Percentiles rank a stretch among this genome's conserved stretches.
Conservation (phyloP, 2,888 invertebrate genomes). For the Dione vanillae region DNA sequence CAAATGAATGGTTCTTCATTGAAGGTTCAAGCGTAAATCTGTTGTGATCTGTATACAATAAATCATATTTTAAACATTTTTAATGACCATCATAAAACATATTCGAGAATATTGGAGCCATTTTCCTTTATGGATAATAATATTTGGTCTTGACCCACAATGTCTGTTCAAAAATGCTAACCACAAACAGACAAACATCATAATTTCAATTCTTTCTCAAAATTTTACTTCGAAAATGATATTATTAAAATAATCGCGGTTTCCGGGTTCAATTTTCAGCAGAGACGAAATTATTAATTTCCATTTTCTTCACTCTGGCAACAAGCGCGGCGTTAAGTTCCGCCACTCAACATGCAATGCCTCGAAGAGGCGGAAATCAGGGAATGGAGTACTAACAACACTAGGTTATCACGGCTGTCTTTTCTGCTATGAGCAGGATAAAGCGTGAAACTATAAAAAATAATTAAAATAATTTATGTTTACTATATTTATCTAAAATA, state of each 20-base stretch:
- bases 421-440: background rate
- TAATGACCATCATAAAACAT: constrained; percentile 74
- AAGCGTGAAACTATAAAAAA: background rate
- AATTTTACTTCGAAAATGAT: background rate
- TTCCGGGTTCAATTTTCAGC: no score
- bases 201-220: constrained; percentile 10
- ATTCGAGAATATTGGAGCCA: constrained; percentile 59
- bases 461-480: no score
- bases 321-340: no score
- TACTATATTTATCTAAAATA: no score
- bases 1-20: constrained; percentile 77
- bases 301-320: no score
- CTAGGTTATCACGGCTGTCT: background rate
- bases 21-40: constrained; percentile 62
- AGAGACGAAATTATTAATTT: no score
- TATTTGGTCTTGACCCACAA: constrained; percentile 49
- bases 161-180: constrained; percentile 31
- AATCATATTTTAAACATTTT: constrained; percentile 80
- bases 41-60: constrained; percentile 68
- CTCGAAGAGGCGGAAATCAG: no score
- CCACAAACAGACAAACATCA: constrained; percentile 22
- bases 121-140: constrained; percentile 51
- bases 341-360: no score
- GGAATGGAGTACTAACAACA: no score
- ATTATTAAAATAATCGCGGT: no score